Percentiles rank a stretch among this genome's conserved stretches.
Conservation (phyloP, 2,888 invertebrate species). For the Drosophila aldrichi region DNA sequence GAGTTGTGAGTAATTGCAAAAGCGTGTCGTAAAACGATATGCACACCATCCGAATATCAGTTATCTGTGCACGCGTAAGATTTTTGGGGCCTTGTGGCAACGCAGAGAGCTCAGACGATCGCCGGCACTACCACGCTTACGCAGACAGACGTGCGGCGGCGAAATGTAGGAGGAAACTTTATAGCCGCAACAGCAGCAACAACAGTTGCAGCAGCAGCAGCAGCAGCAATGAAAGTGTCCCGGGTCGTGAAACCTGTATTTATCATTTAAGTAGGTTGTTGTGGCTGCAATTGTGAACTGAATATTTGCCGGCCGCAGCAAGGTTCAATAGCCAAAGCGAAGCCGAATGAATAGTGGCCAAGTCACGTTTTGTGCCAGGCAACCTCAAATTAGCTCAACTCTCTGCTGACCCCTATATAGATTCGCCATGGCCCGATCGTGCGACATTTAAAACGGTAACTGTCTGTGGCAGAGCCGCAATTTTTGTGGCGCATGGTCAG, state of each 20-base stretch:
- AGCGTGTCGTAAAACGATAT: conserved; percentile 66
- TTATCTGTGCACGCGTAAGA: conserved; percentile 45
- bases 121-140: conserved; percentile 57
- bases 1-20: conserved; percentile 69
- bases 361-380: conserved; percentile 60
- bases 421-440: conserved; percentile 52
- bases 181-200: conserved; percentile 12
- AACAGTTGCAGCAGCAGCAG: conserved; percentile 11
- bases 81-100: conserved; percentile 36
- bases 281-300: conserved; percentile 47
- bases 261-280: conserved; percentile 69
- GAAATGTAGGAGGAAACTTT: conserved; percentile 5
- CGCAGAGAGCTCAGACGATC: conserved; percentile 17
- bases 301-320: conserved; percentile 58
- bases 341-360: conserved; percentile 43
- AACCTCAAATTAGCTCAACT: conserved; percentile 67
- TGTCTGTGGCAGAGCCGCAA: conserved; percentile 28
- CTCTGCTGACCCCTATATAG: conserved; percentile 54
- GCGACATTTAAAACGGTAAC: conserved; percentile 65
- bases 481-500: conserved; percentile 33
- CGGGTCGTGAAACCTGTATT: conserved; percentile 61
- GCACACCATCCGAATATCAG: conserved; percentile 32
- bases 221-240: conserved; percentile 63
- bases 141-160: conserved; percentile 40
- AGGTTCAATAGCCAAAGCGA: conserved; percentile 74